Evolutionary conservation across 2,113 vertebrate genomes (phyloP), one percentile per base, ranked within the genome.

Genomic region (Rhinolophus ferrumequinum): DNA sequence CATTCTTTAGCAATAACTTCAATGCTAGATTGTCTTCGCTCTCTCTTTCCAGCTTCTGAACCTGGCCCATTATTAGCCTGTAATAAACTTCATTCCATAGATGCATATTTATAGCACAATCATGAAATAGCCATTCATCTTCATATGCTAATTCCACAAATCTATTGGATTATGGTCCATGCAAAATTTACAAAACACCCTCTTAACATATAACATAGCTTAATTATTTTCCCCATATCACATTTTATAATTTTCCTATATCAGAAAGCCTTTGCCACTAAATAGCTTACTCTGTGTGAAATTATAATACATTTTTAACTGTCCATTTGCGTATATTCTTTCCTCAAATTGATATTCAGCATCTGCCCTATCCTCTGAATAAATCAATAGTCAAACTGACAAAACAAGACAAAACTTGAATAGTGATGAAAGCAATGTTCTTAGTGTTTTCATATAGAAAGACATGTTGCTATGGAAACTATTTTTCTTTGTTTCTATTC

Each of bases 401-500:
- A 79, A 95, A 97, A 90, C 9, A 85, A 72, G 11, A 93, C 44
- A 90, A 90, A 93, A 93, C n/a, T 64, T 96, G 62, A 90, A 91
- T 54, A 88, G 62, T 41, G 33, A 92, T 93, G 26, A 83, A 62
- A 44, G 24, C 64, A 18, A 79, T 94, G 3, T 81, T 93, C 60
- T 44, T 89, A 58, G 35, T 82, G 41, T 91, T 93, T 93, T 62
- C 82, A 93, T 79, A 89, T 35, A 76, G 73, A 82, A 93, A 87
- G 44, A 87, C 6, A 24, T 18, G 44, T 95, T 97, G 41, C 52
- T 96, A 94, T 94, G 60, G 75, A 88, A 96, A 91, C 64, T 38
- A 54, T 52, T 95, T 94, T 93, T 89, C 80, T 93, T 93, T 90
- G 75, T 93, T 88, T 93, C n/a, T 91, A 77, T 84, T 94, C 75